Evolutionary conservation across 2,113 vertebrate species (phyloP).

Genomic region (Dasypus novemcinctus): DNA sequence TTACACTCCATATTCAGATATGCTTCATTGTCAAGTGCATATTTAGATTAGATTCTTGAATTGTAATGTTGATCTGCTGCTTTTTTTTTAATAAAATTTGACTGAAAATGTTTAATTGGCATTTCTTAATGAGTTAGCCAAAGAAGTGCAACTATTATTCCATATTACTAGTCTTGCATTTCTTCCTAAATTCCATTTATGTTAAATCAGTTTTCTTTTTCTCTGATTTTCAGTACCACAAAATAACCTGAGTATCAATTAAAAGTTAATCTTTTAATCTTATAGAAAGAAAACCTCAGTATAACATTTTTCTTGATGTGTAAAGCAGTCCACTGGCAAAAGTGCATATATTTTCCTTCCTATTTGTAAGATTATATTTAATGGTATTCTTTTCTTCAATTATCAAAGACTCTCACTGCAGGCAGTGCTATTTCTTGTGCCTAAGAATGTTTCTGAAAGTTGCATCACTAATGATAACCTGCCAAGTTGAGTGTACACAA

Average conservation of each 20-base stretch:
- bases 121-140: constrained; percentile 80
- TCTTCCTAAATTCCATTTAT: constrained; percentile 68
- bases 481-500: not conserved
- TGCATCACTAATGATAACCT: constrained; percentile 19
- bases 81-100: constrained; percentile 85
- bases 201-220: constrained; percentile 72
- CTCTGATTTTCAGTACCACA: constrained; percentile 66
- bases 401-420: constrained; percentile 61
- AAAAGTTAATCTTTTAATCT: constrained; percentile 72
- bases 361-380: constrained; percentile 62
- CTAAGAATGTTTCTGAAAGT: constrained; percentile 58
- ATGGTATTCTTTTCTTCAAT: constrained; percentile 54
- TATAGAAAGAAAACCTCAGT: constrained; percentile 64
- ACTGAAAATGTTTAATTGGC: constrained; percentile 83
- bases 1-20: constrained; percentile 81
- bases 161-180: constrained; percentile 73
- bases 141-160: constrained; percentile 75
- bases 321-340: constrained; percentile 42
- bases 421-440: constrained; percentile 65
- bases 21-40: constrained; percentile 84
- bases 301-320: constrained; percentile 8
- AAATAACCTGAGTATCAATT: constrained; percentile 52
- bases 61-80: constrained; percentile 84
- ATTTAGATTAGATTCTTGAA: constrained; percentile 83
- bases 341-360: constrained; percentile 32